Base-by-base conservation (phyloP, 2,888 invertebrate species). In the Eubasilissa splendida region DNA sequence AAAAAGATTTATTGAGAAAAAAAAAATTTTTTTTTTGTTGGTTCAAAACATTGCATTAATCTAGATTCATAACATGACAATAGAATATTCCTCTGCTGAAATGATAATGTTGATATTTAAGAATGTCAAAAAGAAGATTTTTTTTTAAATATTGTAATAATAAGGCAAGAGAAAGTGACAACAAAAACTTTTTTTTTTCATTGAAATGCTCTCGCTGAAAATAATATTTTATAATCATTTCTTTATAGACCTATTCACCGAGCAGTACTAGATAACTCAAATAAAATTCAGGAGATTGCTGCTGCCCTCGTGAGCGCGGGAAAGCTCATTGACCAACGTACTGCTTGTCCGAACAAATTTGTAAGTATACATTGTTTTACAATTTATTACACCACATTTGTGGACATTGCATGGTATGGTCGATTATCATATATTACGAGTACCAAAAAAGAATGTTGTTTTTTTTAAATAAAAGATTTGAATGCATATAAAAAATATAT, bases 261-360 rank as follows among this genome's bases (percentile, higher is more conserved):
- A 3, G 52, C 70, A 10, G 53, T 70, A 22, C 52, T 70, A 3
- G 52, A 52, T 11, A 22, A 53, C 8, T 53, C 70, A 3, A 53
- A 22, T 5, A 53, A 53, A 8, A 11, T 70, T 14, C 52, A 53
- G 31, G 70, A 50, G 22, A 8, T 53, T 22, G 70, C 70, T 14
- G 11, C 12, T 52, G 70, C n/a, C 22, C 53, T 70, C 3, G 53
- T 70, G 3, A 22, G 52, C 10, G 14, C 22, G 4, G 70, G 70
- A 22, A 52, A 22, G 53, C 52, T 22, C 9, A 11, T 70, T 22
- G 70, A 70, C 10, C 70, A 70, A 53, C 70, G 70, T 3, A 70
- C 70, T 22, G 14, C 70, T 1, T 70, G 70, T 52, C 70, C 70
- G 2, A 53, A 70, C 52, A 53, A 70, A 7, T 53, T 52, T 54